Evolutionary conservation across 2,888 invertebrate species (phyloP).

Genomic region (Meloe dianella): DNA sequence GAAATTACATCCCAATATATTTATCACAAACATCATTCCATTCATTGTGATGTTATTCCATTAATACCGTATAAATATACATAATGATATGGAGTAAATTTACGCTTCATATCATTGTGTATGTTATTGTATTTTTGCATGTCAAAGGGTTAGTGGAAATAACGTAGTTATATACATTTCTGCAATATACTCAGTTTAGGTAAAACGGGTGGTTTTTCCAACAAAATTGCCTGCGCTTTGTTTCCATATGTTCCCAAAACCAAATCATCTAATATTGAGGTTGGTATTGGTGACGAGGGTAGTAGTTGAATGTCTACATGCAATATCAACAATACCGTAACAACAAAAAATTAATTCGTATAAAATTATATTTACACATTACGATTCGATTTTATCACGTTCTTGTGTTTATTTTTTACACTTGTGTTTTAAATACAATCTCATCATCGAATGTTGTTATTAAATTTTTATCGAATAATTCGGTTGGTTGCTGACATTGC

Average conservation of each 20-base stretch:
- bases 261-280: slow-evolving; percentile 33
- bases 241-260: slow-evolving; percentile 36
- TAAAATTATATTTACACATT: background rate
- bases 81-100: background rate
- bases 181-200: slow-evolving; percentile 25
- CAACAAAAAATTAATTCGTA: background rate
- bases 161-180: background rate
- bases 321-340: background rate
- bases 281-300: background rate
- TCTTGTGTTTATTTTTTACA: background rate
- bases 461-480: slow-evolving; percentile 14
- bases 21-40: slow-evolving; percentile 10
- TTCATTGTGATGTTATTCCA: background rate
- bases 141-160: slow-evolving; percentile 16
- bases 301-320: background rate
- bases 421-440: background rate
- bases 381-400: background rate
- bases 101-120: slow-evolving; percentile 16
- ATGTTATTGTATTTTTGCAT: slow-evolving; percentile 19
- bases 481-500: background rate
- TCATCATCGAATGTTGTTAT: background rate
- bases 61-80: background rate
- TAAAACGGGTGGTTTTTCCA: slow-evolving; percentile 37
- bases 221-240: slow-evolving; percentile 40
- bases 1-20: slow-evolving; percentile 23